Evolutionary conservation across 2,797 vertebrate species (phyloP), one percentile per base, ranked within the genome.

Genomic region (Phylloscopus collybita): DNA sequence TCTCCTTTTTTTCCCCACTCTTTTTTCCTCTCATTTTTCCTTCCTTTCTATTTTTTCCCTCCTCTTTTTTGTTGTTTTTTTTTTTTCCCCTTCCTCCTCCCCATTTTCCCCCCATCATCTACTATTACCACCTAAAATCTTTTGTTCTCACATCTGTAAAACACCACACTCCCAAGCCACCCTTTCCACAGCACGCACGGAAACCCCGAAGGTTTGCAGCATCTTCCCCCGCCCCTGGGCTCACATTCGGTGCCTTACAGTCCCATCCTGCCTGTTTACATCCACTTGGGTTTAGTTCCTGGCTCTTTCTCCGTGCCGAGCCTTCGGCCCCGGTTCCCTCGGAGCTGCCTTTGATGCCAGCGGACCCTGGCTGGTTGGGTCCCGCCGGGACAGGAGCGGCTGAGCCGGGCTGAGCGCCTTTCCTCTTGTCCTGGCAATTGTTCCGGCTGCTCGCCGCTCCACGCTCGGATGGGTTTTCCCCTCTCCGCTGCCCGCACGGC

Each of bases 361-460:
- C 59, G 45, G 93, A 25, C 36, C 72, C 75, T 0, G 80, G 17
- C 42, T 2, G 38, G 45, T 9, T 47, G 65, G 59, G 71, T 74
- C 51, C 80, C 14, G 9, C 65, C 29, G 40, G 92, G 95, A 76
- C 4, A 30, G 88, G 67, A 26, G 59, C 80, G 74, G 86, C 13
- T 36, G 88, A 87, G 86, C 76, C 6, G 82, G 79, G 91, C 88
- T 44, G 86, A 66, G 50, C 14, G 65, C 72, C 4, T 53, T 91
- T 78, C 71, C 84, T 47, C 94, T 30, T 71, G 91, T 86, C 25
- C 38, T 34, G 92, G 27, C 86, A 16, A 76, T 94, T 40, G 90
- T 69, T 86, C 5, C 59, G 25, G 18, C 90, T 29, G 54, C 16
- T 93, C 47, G 2, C 72, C 76, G 11, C 95, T 89, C 32, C 87